Conservation (phyloP, 2,113 vertebrate genomes). For the Otolemur garnettii region DNA sequence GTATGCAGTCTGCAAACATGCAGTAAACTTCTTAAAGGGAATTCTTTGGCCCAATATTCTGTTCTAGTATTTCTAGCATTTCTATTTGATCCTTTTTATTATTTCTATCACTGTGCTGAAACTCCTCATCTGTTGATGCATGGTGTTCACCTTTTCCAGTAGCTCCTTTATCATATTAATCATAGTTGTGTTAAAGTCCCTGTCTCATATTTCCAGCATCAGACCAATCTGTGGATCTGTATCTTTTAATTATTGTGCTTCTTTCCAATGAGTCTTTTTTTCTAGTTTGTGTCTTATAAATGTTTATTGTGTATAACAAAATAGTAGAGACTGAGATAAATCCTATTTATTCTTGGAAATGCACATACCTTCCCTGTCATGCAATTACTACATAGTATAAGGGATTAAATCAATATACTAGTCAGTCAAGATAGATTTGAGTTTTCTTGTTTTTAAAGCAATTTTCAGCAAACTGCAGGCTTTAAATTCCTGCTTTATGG, state of each 20-base stretch:
- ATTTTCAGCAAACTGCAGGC: not conserved
- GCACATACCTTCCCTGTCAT: not conserved
- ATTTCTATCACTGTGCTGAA: not conserved
- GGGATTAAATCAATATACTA: not conserved
- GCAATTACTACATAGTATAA: not conserved
- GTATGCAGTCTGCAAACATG: not conserved
- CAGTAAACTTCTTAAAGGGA: not conserved
- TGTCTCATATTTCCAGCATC: not conserved
- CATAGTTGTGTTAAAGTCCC: not conserved
- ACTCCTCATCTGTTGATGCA: not conserved
- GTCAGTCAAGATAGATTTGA: not conserved
- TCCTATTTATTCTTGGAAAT: not conserved
- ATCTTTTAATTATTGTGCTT: not conserved
- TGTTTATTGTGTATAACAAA: not conserved
- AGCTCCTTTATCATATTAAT: not conserved
- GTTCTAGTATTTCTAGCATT: not conserved
- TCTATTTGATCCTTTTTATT: not conserved
- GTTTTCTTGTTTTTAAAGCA: not conserved
- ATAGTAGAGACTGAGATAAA: not conserved
- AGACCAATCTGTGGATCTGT: not conserved
- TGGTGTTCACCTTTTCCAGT: no score
- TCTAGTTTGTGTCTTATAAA: not conserved
- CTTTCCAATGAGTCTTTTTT: not conserved
- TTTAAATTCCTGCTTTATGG: not conserved
- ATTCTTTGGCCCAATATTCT: not conserved